Conservation (phyloP, 1,140 invertebrate species). For the Vanessa atalanta region DNA sequence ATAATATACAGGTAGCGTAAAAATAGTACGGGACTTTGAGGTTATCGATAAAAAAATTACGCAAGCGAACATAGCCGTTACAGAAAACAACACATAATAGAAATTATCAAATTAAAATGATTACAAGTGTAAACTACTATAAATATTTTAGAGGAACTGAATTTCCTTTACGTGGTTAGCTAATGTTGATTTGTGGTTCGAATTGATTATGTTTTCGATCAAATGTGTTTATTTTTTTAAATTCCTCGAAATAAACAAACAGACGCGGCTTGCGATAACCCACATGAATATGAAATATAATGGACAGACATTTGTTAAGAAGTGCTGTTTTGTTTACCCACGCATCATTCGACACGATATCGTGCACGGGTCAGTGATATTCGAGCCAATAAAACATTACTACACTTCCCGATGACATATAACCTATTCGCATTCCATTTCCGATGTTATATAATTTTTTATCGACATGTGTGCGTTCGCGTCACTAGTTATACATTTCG, state of each 20-base stretch:
- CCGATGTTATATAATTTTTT: conserved; percentile 14
- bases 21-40: background rate
- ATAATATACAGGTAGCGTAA: background rate
- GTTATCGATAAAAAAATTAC: background rate
- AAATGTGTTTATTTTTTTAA: background rate
- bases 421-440: background rate
- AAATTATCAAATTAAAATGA: too few species aligned
- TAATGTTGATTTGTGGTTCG: background rate
- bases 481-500: conserved; percentile 4
- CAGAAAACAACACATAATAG: too few species aligned
- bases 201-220: background rate
- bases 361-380: conserved; percentile 17
- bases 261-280: background rate
- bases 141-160: background rate
- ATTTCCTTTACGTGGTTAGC: background rate
- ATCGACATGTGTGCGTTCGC: conserved; percentile 17
- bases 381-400: conserved; percentile 17
- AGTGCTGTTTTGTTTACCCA: conserved; percentile 18
- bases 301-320: conserved; percentile 2
- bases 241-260: background rate
- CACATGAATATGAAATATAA: conserved; percentile 12
- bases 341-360: conserved; percentile 26
- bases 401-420: conserved; percentile 6
- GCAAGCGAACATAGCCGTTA: too few species aligned
- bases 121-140: too few species aligned